These are phyloP conservation scores for Oscheius sp. DNA, from an alignment of 2,888 invertebrate species.

Conservation along the genomic window DNA sequence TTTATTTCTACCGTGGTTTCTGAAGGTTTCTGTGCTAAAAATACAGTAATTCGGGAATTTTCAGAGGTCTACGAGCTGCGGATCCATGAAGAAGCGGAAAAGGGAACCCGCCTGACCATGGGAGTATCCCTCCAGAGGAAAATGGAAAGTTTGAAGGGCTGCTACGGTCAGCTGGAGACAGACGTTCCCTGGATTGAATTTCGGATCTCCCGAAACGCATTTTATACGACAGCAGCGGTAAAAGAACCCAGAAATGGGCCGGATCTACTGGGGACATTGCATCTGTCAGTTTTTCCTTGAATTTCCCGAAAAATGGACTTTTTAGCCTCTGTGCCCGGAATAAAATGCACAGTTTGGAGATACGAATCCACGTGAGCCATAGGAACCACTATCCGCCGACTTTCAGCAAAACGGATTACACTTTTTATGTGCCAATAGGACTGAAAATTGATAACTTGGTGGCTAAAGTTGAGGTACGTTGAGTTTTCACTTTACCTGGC, in stretches of 20 bases:
- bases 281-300: conserved; percentile 45
- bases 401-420: conserved; percentile 52
- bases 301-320: background rate
- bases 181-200: conserved; percentile 70
- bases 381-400: conserved; percentile 68
- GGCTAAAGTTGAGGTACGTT: conserved; percentile 42
- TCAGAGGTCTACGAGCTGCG: conserved; percentile 71
- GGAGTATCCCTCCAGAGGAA: conserved; percentile 53
- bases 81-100: conserved; percentile 68
- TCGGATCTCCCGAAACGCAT: conserved; percentile 46
- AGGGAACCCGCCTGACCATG: conserved; percentile 53
- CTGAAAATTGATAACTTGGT: conserved; percentile 39
- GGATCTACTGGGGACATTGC: conserved; percentile 51
- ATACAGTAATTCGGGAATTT: too few species aligned
- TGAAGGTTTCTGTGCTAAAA: too few species aligned
- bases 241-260: conserved; percentile 45
- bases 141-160: conserved; percentile 51
- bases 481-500: too few species aligned
- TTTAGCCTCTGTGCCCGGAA: conserved; percentile 56
- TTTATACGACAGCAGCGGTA: conserved; percentile 47
- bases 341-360: conserved; percentile 65
- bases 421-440: conserved; percentile 59
- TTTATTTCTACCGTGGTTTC: too few species aligned
- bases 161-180: conserved; percentile 68
- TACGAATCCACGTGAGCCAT: conserved; percentile 68